Evolutionary conservation across 2,113 vertebrate genomes (phyloP).

Genomic region (Zapus hudsonius): DNA sequence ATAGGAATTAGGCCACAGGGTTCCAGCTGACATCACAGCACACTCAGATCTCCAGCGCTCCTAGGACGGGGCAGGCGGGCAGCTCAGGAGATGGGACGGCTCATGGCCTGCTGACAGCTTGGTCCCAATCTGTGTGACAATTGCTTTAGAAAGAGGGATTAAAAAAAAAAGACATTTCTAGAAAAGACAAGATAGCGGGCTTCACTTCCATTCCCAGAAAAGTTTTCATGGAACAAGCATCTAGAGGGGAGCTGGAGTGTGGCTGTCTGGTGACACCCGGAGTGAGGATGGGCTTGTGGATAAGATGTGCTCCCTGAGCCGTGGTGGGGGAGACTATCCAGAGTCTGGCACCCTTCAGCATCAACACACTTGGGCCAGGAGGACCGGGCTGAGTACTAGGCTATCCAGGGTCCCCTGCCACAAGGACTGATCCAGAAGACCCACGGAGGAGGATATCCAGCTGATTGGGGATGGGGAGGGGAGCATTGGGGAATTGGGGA

Average conservation of each 20-base stretch:
- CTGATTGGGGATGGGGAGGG: too few relatives aligned
- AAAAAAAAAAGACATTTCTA: not conserved
- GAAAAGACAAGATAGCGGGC: not conserved
- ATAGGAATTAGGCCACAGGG: not conserved
- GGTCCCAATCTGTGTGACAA: not conserved
- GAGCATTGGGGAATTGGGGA: too few relatives aligned
- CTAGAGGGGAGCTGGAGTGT: not conserved
- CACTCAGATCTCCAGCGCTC: too few relatives aligned
- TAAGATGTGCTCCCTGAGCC: not conserved
- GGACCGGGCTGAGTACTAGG: too few relatives aligned
- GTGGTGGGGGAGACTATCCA: too few relatives aligned
- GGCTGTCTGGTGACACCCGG: fast-evolving
- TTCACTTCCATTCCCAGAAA: not conserved
- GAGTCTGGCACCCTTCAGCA: too few relatives aligned
- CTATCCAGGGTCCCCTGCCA: too few relatives aligned
- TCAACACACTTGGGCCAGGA: too few relatives aligned
- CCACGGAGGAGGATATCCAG: too few relatives aligned
- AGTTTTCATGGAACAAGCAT: not conserved
- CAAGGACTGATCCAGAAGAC: too few relatives aligned
- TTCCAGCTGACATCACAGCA: not conserved
- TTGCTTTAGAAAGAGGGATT: not conserved
- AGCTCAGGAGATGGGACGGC: not conserved
- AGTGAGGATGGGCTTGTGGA: not conserved
- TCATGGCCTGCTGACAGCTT: not conserved
- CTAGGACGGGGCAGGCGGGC: not conserved